These are phyloP conservation scores for Fopius arisanus DNA, from an alignment of 1,140 invertebrate species.

Conservation along the genomic window DNA sequence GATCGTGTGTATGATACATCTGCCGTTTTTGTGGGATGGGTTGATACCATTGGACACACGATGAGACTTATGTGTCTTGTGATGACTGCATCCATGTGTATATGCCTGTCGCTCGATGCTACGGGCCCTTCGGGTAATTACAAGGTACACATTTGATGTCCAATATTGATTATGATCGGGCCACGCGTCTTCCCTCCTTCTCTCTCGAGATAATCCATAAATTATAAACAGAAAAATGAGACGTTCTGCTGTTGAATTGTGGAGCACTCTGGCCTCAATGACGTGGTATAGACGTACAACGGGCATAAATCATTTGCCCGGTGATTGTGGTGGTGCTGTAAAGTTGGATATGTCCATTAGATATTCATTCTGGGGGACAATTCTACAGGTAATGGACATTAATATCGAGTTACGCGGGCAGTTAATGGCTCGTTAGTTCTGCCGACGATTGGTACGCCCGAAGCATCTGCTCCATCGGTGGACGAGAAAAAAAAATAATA, in stretches of 20 bases:
- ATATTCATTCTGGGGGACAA: background rate
- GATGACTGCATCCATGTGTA: constrained; percentile 7
- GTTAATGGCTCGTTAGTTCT: background rate
- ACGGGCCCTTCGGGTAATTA: constrained; percentile 31
- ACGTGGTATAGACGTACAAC: background rate
- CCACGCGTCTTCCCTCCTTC: background rate
- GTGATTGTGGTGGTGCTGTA: background rate
- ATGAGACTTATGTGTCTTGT: constrained; percentile 24
- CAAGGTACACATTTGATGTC: constrained; percentile 31
- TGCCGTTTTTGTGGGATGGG: constrained; percentile 28
- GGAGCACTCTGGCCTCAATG: no score
- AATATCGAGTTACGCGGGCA: background rate
- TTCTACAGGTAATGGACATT: constrained; percentile 1
- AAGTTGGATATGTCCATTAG: background rate
- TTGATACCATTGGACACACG: constrained; percentile 15
- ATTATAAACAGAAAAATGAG: background rate
- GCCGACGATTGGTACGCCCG: background rate
- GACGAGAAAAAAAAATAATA: background rate
- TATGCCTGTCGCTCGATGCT: constrained; percentile 10
- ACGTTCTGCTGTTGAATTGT: background rate
- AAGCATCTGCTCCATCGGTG: background rate
- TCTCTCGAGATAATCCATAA: background rate
- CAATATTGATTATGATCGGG: constrained; percentile 37
- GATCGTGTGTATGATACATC: constrained; percentile 32
- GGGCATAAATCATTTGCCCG: background rate